A percentile compares a stretch with the other conserved stretches of the same genome.
Evolutionary conservation across 2,113 vertebrate genomes (phyloP).

Genomic region (Hepsetus odoe): DNA sequence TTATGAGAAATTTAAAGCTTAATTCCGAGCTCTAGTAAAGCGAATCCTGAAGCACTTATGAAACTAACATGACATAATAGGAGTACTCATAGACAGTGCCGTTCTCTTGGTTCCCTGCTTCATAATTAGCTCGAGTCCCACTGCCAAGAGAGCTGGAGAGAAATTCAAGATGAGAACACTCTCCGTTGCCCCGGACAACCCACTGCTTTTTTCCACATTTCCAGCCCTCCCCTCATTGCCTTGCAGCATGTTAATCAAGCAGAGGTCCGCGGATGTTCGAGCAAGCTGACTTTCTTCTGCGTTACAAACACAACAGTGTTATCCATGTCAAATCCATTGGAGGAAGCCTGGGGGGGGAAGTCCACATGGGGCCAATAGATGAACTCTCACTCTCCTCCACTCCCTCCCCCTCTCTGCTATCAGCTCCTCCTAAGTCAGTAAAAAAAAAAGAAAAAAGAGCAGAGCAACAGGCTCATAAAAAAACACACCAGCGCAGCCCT

Average conservation of each 20-base stretch:
- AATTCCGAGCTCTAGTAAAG: slow-evolving; percentile 24
- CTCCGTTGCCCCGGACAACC: slow-evolving; percentile 43
- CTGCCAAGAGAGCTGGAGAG: slow-evolving; percentile 36
- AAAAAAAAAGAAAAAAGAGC: slow-evolving; percentile 22
- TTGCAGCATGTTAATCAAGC: slow-evolving; percentile 14
- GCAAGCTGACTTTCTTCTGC: background rate
- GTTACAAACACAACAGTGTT: slow-evolving; percentile 33
- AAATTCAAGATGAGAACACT: slow-evolving; percentile 37
- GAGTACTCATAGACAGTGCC: slow-evolving; percentile 21
- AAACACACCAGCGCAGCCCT: background rate
- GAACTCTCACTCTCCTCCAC: background rate
- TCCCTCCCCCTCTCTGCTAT: background rate
- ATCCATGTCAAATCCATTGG: slow-evolving; percentile 39
- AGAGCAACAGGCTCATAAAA: slow-evolving; percentile 23
- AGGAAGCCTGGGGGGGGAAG: slow-evolving; percentile 31
- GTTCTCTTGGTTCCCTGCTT: slow-evolving; percentile 36
- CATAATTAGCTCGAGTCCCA: slow-evolving; percentile 39
- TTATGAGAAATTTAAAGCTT: slow-evolving; percentile 27
- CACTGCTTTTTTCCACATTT: slow-evolving; percentile 20
- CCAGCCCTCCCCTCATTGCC: slow-evolving; percentile 26
- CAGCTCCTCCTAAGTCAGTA: slow-evolving; percentile 22
- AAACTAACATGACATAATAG: slow-evolving; percentile 35
- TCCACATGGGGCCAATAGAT: slow-evolving; percentile 31
- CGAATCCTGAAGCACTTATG: slow-evolving; percentile 40
- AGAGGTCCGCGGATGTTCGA: slow-evolving; percentile 6